These are phyloP conservation scores for Melanotaenia nigrans DNA, from an alignment of 2,797 vertebrate genomes.

Conservation along the genomic window DNA sequence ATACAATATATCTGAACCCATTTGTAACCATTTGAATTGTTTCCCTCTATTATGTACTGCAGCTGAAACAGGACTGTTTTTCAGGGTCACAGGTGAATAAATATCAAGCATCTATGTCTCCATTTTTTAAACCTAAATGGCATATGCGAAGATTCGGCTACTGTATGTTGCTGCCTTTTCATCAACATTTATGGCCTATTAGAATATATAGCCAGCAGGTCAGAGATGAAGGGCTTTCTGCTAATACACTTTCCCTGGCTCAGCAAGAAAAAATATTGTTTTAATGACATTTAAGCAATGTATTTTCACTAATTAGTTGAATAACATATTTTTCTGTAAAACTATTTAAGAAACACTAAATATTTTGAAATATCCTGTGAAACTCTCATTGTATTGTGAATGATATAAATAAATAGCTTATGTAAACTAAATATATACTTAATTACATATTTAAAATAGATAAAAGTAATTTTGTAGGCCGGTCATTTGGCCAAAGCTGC, in stretches of 20 bases:
- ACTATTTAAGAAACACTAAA: neutral
- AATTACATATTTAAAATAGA: neutral
- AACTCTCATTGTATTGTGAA: neutral
- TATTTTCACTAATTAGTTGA: neutral
- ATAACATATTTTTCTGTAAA: neutral
- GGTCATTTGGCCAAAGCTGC: conserved; percentile 1
- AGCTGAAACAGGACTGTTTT: conserved; percentile 58
- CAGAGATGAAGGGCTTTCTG: neutral
- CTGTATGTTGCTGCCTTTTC: conserved; percentile 13
- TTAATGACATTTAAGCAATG: neutral
- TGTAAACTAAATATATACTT: neutral
- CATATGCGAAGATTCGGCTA: conserved; percentile 15
- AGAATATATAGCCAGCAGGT: conserved; percentile 21
- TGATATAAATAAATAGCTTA: neutral
- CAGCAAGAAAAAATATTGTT: neutral
- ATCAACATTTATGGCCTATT: conserved; percentile 25
- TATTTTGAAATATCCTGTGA: neutral
- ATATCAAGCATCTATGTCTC: conserved; percentile 41
- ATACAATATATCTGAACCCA: conserved; percentile 64
- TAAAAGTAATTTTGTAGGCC: neutral
- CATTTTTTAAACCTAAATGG: conserved; percentile 36
- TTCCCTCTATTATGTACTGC: conserved; percentile 61
- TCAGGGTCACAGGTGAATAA: conserved; percentile 57
- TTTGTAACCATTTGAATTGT: conserved; percentile 76
- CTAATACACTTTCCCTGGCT: conserved; percentile 20